These are phyloP conservation scores for Ailurus styani DNA, from an alignment of 2,113 vertebrate genomes.

Conservation along the genomic window DNA sequence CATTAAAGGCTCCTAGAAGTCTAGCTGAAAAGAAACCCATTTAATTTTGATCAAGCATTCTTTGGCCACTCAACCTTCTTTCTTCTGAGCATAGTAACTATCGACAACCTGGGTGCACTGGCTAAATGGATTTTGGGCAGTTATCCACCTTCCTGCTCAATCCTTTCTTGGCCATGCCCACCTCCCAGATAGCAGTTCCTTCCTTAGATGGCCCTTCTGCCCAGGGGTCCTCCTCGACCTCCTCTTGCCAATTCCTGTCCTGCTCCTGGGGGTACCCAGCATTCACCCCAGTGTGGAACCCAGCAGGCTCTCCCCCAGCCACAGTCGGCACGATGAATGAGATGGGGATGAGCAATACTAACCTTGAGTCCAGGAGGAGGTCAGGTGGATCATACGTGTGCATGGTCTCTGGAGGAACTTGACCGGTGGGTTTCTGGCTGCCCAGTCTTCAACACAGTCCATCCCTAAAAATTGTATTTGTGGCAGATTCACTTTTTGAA, in stretches of 20 bases:
- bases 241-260: background rate
- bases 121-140: background rate
- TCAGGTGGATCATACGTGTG: background rate
- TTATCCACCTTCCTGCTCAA: background rate
- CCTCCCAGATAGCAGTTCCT: background rate
- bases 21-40: background rate
- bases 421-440: background rate
- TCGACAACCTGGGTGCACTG: background rate
- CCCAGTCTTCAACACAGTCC: background rate
- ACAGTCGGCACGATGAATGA: background rate
- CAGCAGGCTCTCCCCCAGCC: background rate
- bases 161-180: background rate
- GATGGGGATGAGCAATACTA: background rate
- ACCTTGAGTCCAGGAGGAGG: fast-evolving
- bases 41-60: conserved; percentile 14
- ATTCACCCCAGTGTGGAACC: background rate
- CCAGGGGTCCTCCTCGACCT: background rate
- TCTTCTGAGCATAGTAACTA: background rate
- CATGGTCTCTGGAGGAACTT: background rate
- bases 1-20: background rate
- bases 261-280: background rate
- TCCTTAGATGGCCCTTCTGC: background rate
- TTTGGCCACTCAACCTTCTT: background rate
- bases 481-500: background rate
- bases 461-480: background rate